phyloP scores from a whole-genome alignment of 1,140 invertebrate species.

The Brachystomella parvula region DNA sequence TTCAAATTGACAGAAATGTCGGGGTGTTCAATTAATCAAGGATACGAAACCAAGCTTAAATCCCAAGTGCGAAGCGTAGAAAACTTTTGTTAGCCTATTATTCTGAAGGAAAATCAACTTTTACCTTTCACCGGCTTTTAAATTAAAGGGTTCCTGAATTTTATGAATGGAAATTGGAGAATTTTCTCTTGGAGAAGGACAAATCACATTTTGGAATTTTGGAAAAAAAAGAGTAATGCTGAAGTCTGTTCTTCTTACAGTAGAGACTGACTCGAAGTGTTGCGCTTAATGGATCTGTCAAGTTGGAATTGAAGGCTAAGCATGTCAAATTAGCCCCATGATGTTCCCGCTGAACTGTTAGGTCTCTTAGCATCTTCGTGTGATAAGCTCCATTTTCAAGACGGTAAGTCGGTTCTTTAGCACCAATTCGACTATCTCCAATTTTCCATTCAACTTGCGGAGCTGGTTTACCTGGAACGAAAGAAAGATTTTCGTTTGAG shows the following conservation, averaged over 20 bases:
- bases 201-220: no score
- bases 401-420: constrained; percentile 30
- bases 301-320: constrained; percentile 39
- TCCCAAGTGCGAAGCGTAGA: no score
- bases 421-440: constrained; percentile 25
- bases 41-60: no score
- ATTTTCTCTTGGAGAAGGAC: constrained; percentile 1
- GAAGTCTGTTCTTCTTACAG: constrained; percentile 24
- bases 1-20: no score
- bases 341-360: constrained; percentile 34
- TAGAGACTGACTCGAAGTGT: constrained; percentile 34
- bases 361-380: constrained; percentile 30
- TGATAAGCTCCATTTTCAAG: constrained; percentile 20
- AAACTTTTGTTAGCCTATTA: no score
- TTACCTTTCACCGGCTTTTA: no score
- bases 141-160: no score
- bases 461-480: constrained; percentile 33
- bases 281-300: constrained; percentile 36
- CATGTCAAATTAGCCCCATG: constrained; percentile 40
- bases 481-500: no score
- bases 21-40: no score
- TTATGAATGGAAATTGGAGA: no score
- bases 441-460: constrained; percentile 35
- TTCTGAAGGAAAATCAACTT: no score
- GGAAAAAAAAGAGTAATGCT: not conserved